phyloP scores from a whole-genome alignment of 2,113 vertebrate genomes.

The Natator depressus region DNA sequence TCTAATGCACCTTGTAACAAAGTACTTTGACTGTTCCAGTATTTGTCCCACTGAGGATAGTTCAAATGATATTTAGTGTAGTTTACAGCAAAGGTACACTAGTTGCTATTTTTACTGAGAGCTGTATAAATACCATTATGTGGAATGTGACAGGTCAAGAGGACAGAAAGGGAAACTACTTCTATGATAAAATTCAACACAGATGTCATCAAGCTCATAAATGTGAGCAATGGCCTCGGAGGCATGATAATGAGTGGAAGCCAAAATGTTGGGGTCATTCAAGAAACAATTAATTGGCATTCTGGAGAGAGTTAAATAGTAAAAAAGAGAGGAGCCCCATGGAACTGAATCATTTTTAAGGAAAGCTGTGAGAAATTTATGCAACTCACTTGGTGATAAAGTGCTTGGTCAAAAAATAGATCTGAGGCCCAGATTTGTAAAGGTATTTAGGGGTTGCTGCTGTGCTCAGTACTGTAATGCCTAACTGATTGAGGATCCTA shows the following conservation, averaged over 20 bases:
- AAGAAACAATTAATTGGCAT: slow-evolving; percentile 61
- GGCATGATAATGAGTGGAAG: slow-evolving; percentile 47
- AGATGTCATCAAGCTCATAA: slow-evolving; percentile 74
- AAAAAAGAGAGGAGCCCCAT: not conserved
- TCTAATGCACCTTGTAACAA: not conserved
- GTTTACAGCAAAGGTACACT: not conserved
- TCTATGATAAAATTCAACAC: slow-evolving; percentile 62
- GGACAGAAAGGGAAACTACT: slow-evolving; percentile 56
- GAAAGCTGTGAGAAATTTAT: not conserved
- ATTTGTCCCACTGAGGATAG: accelerated
- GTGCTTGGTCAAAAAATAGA: not conserved
- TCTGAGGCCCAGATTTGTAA: not conserved
- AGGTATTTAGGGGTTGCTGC: not conserved
- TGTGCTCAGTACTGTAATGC: not conserved
- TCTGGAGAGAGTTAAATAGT: slow-evolving; percentile 57
- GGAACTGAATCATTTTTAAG: not conserved
- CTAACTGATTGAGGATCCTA: not conserved
- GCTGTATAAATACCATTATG: slow-evolving; percentile 22
- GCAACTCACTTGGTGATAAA: slow-evolving; percentile 13
- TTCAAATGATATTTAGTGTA: not conserved
- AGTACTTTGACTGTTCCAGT: accelerated
- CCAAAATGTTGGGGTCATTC: slow-evolving; percentile 66
- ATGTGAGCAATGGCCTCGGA: slow-evolving; percentile 52
- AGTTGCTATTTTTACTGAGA: slow-evolving; percentile 46
- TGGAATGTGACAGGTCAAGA: slow-evolving; percentile 48